Percentiles rank a stretch among this genome's conserved stretches.
phyloP scores from a whole-genome alignment of 2,888 invertebrate genomes.

The Pyrrhia umbra region DNA sequence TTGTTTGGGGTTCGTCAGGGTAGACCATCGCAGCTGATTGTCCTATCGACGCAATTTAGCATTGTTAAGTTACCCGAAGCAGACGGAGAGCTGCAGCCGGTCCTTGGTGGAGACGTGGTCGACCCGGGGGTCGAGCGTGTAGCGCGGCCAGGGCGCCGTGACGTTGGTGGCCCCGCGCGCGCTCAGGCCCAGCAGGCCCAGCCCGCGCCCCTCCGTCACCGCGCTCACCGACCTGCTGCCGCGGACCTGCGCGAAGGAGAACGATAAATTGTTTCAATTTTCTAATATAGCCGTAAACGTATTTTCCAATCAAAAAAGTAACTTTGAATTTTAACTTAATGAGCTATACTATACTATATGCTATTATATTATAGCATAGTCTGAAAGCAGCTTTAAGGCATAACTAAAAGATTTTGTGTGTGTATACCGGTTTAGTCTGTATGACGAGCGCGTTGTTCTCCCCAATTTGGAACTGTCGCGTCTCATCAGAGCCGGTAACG shows the following conservation, averaged over 20 bases:
- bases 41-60: not conserved
- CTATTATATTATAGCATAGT: no score
- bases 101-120: slow-evolving; percentile 94
- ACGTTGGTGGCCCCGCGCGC: slow-evolving; percentile 96
- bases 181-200: slow-evolving; percentile 94
- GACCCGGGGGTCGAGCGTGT: slow-evolving; percentile 96
- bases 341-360: no score
- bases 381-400: no score
- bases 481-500: slow-evolving; percentile 83
- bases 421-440: slow-evolving; percentile 93
- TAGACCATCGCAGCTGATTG: no score
- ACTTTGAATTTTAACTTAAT: no score
- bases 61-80: slow-evolving; percentile 91
- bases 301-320: no score
- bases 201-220: slow-evolving; percentile 94
- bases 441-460: slow-evolving; percentile 95
- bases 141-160: slow-evolving; percentile 96
- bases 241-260: no score
- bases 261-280: no score
- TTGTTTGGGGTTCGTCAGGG: no score
- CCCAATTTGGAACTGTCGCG: slow-evolving; percentile 92
- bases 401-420: no score
- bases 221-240: slow-evolving; percentile 92
- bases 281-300: no score
- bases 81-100: slow-evolving; percentile 95